phyloP scores from a whole-genome alignment of 2,888 invertebrate species.

The Beris chalybata region DNA sequence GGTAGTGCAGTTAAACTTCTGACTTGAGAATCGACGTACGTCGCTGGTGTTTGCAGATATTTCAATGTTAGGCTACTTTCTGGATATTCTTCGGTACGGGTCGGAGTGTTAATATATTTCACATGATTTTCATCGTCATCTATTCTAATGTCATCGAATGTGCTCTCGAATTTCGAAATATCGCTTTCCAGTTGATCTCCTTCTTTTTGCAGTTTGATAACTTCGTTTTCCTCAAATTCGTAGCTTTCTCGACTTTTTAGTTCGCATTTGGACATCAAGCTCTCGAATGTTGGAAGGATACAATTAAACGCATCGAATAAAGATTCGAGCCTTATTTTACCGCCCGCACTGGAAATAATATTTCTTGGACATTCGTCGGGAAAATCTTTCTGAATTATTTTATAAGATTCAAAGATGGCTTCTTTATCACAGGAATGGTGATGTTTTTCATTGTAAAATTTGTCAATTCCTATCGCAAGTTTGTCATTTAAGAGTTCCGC shows the following conservation, averaged over 20 bases:
- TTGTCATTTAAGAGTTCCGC: constrained; percentile 40
- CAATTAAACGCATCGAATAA: constrained; percentile 26
- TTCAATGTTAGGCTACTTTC: constrained; percentile 44
- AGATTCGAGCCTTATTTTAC: constrained; percentile 34
- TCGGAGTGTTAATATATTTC: constrained; percentile 35
- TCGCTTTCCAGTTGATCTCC: constrained; percentile 11
- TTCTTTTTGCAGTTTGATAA: constrained; percentile 42
- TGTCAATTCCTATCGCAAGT: constrained; percentile 44
- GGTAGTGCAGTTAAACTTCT: not conserved
- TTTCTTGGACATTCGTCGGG: constrained; percentile 22
- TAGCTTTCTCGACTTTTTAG: constrained; percentile 34
- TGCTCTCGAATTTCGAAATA: constrained; percentile 17
- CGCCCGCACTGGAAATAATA: constrained; percentile 1
- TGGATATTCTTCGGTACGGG: constrained; percentile 13
- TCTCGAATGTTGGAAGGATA: constrained; percentile 23
- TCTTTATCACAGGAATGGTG: constrained; percentile 45
- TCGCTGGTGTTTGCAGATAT: constrained; percentile 51
- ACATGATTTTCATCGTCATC: not conserved
- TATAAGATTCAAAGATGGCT: constrained; percentile 43
- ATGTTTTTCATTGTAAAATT: constrained; percentile 45
- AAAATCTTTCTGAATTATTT: constrained; percentile 40
- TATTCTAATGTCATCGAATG: constrained; percentile 26
- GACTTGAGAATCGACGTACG: constrained; percentile 34
- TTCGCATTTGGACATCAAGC: not conserved
- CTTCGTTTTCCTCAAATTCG: constrained; percentile 44